These are phyloP conservation scores for Lagopus muta DNA, from an alignment of 2,113 vertebrate genomes.

Conservation along the genomic window DNA sequence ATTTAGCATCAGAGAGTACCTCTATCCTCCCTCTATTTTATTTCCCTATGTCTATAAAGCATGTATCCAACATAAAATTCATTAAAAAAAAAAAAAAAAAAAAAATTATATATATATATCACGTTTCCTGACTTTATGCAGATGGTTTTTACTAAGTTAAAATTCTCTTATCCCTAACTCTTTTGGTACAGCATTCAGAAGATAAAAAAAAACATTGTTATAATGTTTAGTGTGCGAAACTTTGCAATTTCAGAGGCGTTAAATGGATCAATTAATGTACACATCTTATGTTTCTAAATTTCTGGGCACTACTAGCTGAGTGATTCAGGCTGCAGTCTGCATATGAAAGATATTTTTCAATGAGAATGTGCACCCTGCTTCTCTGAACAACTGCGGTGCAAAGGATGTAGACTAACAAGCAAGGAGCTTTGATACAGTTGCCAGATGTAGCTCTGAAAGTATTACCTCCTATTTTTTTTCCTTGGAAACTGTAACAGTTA, in stretches of 20 bases:
- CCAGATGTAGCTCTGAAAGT: neutral
- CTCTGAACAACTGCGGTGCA: neutral
- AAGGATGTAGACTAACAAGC: neutral
- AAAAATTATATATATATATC: too few species aligned
- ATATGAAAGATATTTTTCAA: neutral
- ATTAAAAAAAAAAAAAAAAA: neutral
- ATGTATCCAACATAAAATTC: slow-evolving; percentile 10
- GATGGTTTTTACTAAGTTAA: neutral
- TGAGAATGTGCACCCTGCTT: neutral
- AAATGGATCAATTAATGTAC: slow-evolving; percentile 6
- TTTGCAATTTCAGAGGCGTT: neutral
- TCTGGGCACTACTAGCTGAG: neutral
- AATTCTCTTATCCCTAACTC: neutral
- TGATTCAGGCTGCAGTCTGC: neutral
- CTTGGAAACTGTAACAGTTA: too few species aligned
- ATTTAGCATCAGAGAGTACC: neutral
- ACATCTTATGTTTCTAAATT: neutral
- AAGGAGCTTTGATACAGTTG: neutral
- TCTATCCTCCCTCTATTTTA: neutral
- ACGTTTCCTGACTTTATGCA: neutral
- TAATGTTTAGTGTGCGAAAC: neutral
- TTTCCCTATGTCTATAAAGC: neutral
- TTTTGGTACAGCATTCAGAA: neutral
- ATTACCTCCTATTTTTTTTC: too few species aligned
- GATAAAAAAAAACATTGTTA: neutral